Conservation (phyloP, 2,888 invertebrate genomes). For the Sphaeridia pumilis region DNA sequence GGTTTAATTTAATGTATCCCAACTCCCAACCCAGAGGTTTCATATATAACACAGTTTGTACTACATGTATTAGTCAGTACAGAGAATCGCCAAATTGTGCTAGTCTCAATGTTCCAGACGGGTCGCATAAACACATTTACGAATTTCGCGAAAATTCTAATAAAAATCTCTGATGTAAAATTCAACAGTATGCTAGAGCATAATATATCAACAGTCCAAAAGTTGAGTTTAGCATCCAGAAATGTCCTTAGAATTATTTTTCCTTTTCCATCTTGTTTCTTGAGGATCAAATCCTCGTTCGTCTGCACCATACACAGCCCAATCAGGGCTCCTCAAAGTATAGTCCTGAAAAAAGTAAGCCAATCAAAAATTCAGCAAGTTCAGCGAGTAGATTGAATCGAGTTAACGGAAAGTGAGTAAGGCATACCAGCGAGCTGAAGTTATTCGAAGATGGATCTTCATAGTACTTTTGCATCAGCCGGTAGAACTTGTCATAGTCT, state of each 20-base stretch:
- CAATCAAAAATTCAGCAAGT: too few relatives aligned
- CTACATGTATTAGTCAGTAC: too few relatives aligned
- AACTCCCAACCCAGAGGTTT: too few relatives aligned
- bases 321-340: slow-evolving; percentile 44
- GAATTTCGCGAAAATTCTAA: too few relatives aligned
- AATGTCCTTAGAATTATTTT: slow-evolving; percentile 38
- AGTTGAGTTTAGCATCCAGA: slow-evolving; percentile 38
- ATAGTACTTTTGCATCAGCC: slow-evolving; percentile 40
- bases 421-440: slow-evolving; percentile 41
- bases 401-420: background rate
- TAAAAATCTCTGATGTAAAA: too few relatives aligned
- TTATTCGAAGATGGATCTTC: slow-evolving; percentile 38
- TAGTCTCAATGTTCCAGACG: too few relatives aligned
- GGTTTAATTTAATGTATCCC: too few relatives aligned
- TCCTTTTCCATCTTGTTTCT: slow-evolving; percentile 43
- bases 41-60: too few relatives aligned
- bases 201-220: background rate
- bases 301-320: slow-evolving; percentile 46
- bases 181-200: background rate
- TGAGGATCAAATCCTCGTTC: slow-evolving; percentile 48
- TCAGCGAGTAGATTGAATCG: background rate
- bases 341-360: slow-evolving; percentile 42
- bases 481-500: slow-evolving; percentile 46
- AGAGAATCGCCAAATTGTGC: too few relatives aligned
- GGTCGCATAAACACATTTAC: too few relatives aligned